These are phyloP conservation scores for Neoaliturus tenellus DNA, from an alignment of 2,888 invertebrate species.

Conservation along the genomic window DNA sequence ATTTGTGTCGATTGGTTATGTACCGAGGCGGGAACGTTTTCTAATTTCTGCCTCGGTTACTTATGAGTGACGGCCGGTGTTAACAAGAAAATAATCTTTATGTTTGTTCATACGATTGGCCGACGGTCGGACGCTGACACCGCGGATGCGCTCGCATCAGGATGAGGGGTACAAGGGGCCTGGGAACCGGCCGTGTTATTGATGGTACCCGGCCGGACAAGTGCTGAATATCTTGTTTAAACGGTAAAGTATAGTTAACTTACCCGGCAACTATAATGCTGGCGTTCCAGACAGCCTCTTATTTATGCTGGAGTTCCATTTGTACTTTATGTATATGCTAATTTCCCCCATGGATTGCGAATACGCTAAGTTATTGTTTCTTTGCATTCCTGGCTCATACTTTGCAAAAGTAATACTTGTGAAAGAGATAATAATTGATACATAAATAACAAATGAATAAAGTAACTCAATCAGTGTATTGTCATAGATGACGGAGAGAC, in stretches of 20 bases:
- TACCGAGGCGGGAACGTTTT: conserved; percentile 46
- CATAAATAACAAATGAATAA: no score
- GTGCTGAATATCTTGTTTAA: conserved; percentile 20
- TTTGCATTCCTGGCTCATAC: neutral
- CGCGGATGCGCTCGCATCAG: neutral
- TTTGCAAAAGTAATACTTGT: no score
- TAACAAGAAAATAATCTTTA: conserved; percentile 47
- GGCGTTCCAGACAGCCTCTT: neutral
- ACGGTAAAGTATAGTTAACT: neutral
- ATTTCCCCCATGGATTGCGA: neutral
- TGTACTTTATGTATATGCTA: neutral
- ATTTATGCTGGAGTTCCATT: neutral
- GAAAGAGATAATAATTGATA: no score
- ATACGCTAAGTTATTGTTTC: no score
- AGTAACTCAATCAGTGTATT: no score
- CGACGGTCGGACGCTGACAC: neutral
- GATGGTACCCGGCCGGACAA: neutral
- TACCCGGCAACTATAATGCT: neutral
- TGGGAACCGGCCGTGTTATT: neutral
- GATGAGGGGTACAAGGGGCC: neutral
- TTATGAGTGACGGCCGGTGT: conserved; percentile 47
- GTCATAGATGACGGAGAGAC: no score
- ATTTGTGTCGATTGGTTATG: conserved; percentile 38
- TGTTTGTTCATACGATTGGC: conserved; percentile 45
- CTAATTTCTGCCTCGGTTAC: conserved; percentile 51